phyloP scores from a whole-genome alignment of 2,888 invertebrate genomes.

The Monoplex corrugatus region DNA sequence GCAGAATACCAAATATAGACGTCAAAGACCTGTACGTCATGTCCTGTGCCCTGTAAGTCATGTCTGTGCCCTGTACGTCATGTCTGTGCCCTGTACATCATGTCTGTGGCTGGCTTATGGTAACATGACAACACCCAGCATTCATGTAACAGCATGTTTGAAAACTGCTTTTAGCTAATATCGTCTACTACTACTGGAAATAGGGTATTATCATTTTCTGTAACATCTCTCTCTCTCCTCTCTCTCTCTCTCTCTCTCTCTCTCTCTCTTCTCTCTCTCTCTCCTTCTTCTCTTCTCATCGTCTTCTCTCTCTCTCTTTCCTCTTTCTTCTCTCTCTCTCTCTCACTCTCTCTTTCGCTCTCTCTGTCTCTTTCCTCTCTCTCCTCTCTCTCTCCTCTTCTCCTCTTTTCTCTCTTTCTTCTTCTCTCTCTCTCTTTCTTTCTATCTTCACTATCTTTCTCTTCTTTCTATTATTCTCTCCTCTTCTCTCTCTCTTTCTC shows the following conservation, averaged over 20 bases:
- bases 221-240: background rate
- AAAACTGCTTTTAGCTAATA: too few relatives aligned
- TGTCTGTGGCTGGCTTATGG: too few relatives aligned
- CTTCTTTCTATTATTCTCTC: background rate
- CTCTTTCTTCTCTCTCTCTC: background rate
- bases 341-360: background rate
- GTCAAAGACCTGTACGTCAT: too few relatives aligned
- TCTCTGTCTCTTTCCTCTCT: background rate
- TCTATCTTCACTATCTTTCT: background rate
- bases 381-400: background rate
- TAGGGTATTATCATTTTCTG: too few relatives aligned
- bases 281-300: background rate
- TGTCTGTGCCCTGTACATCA: too few relatives aligned
- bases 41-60: too few relatives aligned
- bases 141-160: too few relatives aligned
- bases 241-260: background rate
- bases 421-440: background rate
- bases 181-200: too few relatives aligned
- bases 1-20: too few relatives aligned
- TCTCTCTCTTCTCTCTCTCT: background rate
- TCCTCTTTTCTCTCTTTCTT: background rate
- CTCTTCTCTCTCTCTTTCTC: background rate
- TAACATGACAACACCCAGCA: too few relatives aligned
- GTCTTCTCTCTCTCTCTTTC: background rate
- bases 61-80: too few relatives aligned